Conservation (phyloP, 2,888 invertebrate genomes). For the Campoletis raptor region DNA sequence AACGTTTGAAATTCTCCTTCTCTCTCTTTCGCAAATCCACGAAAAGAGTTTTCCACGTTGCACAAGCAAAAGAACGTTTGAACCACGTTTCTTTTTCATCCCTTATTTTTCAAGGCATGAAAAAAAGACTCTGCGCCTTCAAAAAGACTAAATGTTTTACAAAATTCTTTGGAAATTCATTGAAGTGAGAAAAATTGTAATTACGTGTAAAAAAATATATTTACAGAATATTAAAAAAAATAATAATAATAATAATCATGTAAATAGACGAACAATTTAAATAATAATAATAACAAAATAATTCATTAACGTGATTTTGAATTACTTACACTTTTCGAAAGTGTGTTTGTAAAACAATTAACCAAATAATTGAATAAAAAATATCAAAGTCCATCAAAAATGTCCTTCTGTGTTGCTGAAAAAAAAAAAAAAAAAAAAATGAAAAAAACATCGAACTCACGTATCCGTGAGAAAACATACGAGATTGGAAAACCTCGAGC, state of each 20-base stretch:
- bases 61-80: neutral
- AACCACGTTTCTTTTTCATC: neutral
- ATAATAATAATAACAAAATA: too few relatives aligned
- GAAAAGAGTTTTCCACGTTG: constrained; percentile 3
- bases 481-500: constrained; percentile 52
- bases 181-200: neutral
- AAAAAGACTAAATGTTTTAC: neutral
- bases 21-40: neutral
- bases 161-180: neutral
- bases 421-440: neutral
- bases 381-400: neutral
- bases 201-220: neutral
- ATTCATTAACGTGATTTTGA: too few relatives aligned
- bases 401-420: neutral
- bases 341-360: neutral
- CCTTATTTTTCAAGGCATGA: neutral
- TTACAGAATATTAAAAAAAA: neutral
- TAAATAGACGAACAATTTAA: too few relatives aligned
- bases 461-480: constrained; percentile 32
- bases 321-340: too few relatives aligned
- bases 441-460: neutral
- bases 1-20: constrained; percentile 2
- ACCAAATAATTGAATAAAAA: neutral
- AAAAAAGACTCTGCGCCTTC: neutral
- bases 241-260: neutral